Base-by-base conservation (phyloP, 35 echinoderm and acorn worm species). In the Apostichopus californicus region DNA sequence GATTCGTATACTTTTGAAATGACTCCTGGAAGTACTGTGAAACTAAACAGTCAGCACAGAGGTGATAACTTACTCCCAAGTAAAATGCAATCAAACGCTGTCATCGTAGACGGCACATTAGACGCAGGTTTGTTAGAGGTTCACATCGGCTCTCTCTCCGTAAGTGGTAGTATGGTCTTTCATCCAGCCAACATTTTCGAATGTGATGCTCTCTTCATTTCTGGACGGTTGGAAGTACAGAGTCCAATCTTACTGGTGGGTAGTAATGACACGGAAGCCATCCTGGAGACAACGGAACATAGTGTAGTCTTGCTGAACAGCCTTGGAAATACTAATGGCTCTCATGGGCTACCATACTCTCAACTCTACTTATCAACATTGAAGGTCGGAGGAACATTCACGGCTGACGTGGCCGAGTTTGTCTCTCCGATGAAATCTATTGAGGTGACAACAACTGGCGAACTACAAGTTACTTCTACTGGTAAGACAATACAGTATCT, bases 91-190 rank as follows among this genome's bases (percentile, higher is more conserved):
- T 68, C 64, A 68, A 18, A 68, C 2, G 18, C 64, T 68, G 64
- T 68, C 4, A 18, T 68, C 9, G 18, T 68, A 14, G 64, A 68
- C 5, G 64, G 64, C 18, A 68, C 64, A 18, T 68, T 68, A 14
- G 64, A 68, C 18, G 64, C 64, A 14, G 64, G 64, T 8, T 11
- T 68, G 18, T 68, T 68, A 18, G 64, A 68, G 18, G 64, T 68
- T 18, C 64, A 68, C 66, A 24, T 87, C 18, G 11, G 18, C n/a
- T 66, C 54, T 24, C 58, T 95, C 24, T 18, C 22, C 1, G 90
- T 90, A 13, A 90, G 71, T 21, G 94, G 94, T 13, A 77, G 56
- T 2, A 92, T 95, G 58, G 85, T 90, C 8, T 89, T 95, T 56
- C 14, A 92, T 15, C 79, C 94, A 17, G 78, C 84, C 24, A 73